Base-by-base conservation (phyloP, 2,797 vertebrate genomes). In the Aulostomus chinensis region DNA sequence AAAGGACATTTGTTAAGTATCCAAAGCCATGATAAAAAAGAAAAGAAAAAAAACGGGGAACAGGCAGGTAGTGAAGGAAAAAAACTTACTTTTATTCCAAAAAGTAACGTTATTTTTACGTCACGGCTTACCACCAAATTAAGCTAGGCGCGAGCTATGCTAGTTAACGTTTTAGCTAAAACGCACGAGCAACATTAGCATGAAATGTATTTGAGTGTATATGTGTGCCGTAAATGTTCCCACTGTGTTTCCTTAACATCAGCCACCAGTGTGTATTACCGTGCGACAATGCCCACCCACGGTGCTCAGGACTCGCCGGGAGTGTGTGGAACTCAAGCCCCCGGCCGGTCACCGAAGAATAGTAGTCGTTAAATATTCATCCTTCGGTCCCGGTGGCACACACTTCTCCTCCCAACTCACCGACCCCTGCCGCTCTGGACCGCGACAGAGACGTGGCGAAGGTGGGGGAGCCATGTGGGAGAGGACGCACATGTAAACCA, bases 331-430 rank as follows among this genome's bases (percentile, higher is more conserved):
- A 83, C 83, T 80, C 78, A 86, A 86, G 73, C 86, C 83, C 81
- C 25, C 68, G 70, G 73, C 39, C 56, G 57, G 36, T 14, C 73
- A 33, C 32, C 32, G 62, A 75, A 88, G 80, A 89, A 87, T 87
- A 78, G 80, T 57, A 7, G 20, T 86, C 81, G 76, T 89, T 75
- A 89, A 89, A 89, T 84, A 86, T 88, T 88, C 74, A 89, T 88
- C 76, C 78, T 54, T 45, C 29, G 32, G 42, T 62, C 69, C 68
- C 68, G 57, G 60, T 54, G 65, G 62, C 72, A 58, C 74, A 62
- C 40, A 71, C 73, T 48, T 43, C 53, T 47, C 58, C 57, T n/a
- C 55, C 58, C 58, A n/a, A n/a, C 54, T 22, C 37, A 49, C 57
- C 47, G 52, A 70, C 56, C 63, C 58, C 52, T 48, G 61, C 49